A percentile compares a stretch with the other conserved stretches of the same genome.
Conservation (phyloP, 2,888 invertebrate genomes). For the Sminthurinus aureus region DNA sequence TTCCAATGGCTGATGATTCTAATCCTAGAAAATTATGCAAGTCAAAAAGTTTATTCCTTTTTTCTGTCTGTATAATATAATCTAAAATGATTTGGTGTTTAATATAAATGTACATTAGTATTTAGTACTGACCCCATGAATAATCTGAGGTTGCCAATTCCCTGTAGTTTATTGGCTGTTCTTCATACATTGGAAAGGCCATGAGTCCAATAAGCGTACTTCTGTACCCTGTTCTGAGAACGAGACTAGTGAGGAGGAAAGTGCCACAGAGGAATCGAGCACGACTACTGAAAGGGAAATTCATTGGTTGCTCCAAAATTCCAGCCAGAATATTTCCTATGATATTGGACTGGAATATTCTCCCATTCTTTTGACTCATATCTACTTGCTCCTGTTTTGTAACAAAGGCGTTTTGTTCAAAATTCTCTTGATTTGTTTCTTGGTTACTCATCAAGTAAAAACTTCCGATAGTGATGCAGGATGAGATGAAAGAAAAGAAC, state of each 20-base stretch:
- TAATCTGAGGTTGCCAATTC: no score
- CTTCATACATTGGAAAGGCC: slow-evolving; percentile 30
- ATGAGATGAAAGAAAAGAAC: no score
- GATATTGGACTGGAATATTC: background rate
- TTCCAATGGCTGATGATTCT: background rate
- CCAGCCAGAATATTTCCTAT: background rate
- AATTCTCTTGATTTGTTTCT: background rate
- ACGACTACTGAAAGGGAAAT: no score
- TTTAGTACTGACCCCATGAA: no score
- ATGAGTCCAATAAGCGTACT: slow-evolving; percentile 9
- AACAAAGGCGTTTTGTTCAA: background rate
- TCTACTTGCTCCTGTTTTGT: background rate
- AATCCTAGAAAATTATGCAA: no score
- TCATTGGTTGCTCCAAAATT: slow-evolving; percentile 4
- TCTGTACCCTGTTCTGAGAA: background rate
- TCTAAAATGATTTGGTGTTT: no score
- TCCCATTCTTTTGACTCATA: background rate
- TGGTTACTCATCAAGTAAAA: background rate
- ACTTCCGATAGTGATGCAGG: background rate
- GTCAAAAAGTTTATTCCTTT: no score
- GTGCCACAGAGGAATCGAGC: background rate
- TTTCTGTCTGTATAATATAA: background rate
- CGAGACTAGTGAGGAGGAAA: background rate
- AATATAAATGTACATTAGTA: no score
- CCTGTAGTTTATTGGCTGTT: no score